phyloP scores from a whole-genome alignment of 2,113 vertebrate species.

The cattle (Bos taurus) region DNA sequence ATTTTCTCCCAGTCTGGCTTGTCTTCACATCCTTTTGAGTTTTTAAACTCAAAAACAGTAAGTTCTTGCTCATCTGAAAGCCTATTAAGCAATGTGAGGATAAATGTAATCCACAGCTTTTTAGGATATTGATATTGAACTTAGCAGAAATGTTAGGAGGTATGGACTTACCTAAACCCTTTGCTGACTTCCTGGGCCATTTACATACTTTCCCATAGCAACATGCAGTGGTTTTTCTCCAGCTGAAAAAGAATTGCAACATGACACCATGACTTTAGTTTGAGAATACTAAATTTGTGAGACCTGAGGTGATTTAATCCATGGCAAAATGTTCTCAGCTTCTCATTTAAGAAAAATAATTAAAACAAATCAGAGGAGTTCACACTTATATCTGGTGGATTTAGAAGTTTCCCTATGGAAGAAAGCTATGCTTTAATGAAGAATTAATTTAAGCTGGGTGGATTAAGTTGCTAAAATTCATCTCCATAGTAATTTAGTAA shows the following conservation, averaged over 20 bases:
- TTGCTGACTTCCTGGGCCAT: background rate
- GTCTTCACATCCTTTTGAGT: background rate
- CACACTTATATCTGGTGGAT: conserved; percentile 49
- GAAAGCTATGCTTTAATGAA: conserved; percentile 69
- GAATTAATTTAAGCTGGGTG: conserved; percentile 65
- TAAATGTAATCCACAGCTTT: background rate
- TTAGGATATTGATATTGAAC: background rate
- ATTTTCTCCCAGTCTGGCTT: background rate
- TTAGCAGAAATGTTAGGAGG: background rate
- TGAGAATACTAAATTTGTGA: conserved; percentile 30
- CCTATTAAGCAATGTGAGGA: background rate
- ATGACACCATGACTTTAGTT: conserved; percentile 26
- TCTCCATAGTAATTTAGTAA: conserved; percentile 58
- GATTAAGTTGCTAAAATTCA: conserved; percentile 66
- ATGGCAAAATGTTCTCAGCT: conserved; percentile 52
- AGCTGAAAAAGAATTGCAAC: conserved; percentile 21
- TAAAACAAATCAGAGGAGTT: conserved; percentile 63
- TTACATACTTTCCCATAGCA: background rate
- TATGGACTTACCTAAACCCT: background rate
- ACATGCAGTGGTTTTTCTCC: background rate
- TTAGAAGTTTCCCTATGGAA: conserved; percentile 53
- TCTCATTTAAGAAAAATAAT: conserved; percentile 71
- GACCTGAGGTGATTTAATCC: conserved; percentile 53
- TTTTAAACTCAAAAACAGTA: conserved; percentile 24
- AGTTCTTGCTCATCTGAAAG: background rate